Evolutionary conservation across 2,888 invertebrate species (phyloP), one percentile per base, ranked within the genome.

Genomic region (Phlogophora meticulosa): DNA sequence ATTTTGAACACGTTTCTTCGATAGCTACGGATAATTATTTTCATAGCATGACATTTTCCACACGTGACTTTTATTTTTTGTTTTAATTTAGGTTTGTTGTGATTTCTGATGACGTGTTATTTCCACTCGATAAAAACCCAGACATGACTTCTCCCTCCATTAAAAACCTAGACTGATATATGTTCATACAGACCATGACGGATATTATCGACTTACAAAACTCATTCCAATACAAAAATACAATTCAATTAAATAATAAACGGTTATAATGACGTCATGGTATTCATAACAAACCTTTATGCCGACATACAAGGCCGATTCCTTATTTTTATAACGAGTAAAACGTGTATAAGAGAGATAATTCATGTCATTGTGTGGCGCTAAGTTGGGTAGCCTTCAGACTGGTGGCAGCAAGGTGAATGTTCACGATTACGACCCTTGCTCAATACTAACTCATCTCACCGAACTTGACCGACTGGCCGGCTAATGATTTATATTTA

Each of bases 371-470:
- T 59, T 63, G 65, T 71, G 24, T 64, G 52, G 58, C 59, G 57
- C 65, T 80, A 67, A 72, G 51, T 79, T 68, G 63, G 48, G 49
- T 69, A 56, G 71, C 79, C 80, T 80, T 81, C 76, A n/a, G 46
- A 4, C 15, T 63, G 60, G 43, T 58, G 52, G 57, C 56, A 57
- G 55, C 56, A 76, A 78, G 81, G 76, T 80, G 80, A 80, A 76
- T 81, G 67, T 68, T 70, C 61, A 76, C 59, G 72, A 62, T 76
- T 36, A 67, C 59, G 67, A 65, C 63, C 73, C 70, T 72, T 53
- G 68, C 59, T 63, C 74, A 74, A 68, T 63, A 55, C 36, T 66
- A 53, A 72, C 76, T 57, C 76, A 72, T 73, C 67, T 72, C 59
- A 55, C 68, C 70, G 69, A 67, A 73, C 69, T 80, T 76, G 72